phyloP scores from a whole-genome alignment of 2,797 vertebrate genomes.

The Echiichthys vipera region DNA sequence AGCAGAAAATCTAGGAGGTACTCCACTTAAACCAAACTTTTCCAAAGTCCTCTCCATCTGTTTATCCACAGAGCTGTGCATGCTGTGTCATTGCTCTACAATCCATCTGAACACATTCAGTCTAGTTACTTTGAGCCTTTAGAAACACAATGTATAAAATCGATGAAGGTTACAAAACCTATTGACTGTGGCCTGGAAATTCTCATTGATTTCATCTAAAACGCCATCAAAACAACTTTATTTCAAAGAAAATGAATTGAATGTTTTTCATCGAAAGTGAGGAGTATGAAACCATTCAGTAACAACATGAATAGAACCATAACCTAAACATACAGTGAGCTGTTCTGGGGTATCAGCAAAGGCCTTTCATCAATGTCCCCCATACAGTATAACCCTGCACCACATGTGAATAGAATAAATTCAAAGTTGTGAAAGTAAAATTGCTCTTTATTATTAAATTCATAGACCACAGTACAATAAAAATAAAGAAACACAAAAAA shows the following conservation, averaged over 20 bases:
- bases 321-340: no score
- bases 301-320: neutral
- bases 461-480: no score
- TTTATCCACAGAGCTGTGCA: neutral
- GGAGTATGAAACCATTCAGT: no score
- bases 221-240: no score
- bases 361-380: no score
- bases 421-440: no score
- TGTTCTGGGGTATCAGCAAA: no score
- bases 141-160: neutral
- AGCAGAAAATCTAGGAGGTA: neutral
- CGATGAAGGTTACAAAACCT: neutral
- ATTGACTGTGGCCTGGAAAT: neutral
- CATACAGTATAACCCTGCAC: no score
- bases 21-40: neutral
- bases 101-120: neutral
- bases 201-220: neutral
- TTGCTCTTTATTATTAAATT: no score
- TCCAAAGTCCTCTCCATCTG: neutral
- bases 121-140: neutral
- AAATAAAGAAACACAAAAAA: no score
- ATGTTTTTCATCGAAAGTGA: no score
- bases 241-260: neutral
- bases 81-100: neutral
- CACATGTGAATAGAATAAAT: no score